Percentiles rank a stretch among this genome's conserved stretches.
Evolutionary conservation across 2,888 invertebrate species (phyloP).

Genomic region (Acrobasis suavella): DNA sequence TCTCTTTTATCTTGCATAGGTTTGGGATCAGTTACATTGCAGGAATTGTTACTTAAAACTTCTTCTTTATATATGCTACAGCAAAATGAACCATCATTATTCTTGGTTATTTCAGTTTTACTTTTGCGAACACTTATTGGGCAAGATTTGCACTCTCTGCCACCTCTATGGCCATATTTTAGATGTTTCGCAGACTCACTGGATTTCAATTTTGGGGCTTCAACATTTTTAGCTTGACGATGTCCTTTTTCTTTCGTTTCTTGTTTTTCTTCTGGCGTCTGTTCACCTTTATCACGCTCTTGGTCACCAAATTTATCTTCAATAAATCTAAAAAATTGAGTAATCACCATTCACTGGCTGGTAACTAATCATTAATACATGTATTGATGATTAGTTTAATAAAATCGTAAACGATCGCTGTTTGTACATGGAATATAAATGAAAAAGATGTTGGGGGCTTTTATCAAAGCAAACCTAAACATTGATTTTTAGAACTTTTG

Average conservation of each 20-base stretch:
- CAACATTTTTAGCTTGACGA: not conserved
- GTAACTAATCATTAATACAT: too few species aligned
- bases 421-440: too few species aligned
- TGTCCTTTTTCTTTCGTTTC: not conserved
- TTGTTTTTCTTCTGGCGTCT: not conserved
- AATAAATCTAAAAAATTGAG: slow-evolving; percentile 4
- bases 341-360: too few species aligned
- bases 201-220: not conserved
- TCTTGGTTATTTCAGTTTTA: not conserved
- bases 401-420: too few species aligned
- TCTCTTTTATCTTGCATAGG: not conserved
- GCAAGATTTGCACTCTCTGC: not conserved
- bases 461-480: too few species aligned
- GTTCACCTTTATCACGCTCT: slow-evolving; percentile 1
- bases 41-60: not conserved
- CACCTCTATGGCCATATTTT: not conserved
- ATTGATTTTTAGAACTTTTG: too few species aligned
- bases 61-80: not conserved
- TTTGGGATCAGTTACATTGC: not conserved
- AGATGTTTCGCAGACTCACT: not conserved
- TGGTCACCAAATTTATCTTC: slow-evolving; percentile 25
- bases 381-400: too few species aligned
- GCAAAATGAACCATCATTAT: not conserved
- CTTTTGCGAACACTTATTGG: not conserved
- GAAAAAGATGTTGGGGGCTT: too few species aligned